These are phyloP conservation scores for Scaptomyza caliginosa DNA, from an alignment of 2,888 invertebrate species.

Conservation along the genomic window DNA sequence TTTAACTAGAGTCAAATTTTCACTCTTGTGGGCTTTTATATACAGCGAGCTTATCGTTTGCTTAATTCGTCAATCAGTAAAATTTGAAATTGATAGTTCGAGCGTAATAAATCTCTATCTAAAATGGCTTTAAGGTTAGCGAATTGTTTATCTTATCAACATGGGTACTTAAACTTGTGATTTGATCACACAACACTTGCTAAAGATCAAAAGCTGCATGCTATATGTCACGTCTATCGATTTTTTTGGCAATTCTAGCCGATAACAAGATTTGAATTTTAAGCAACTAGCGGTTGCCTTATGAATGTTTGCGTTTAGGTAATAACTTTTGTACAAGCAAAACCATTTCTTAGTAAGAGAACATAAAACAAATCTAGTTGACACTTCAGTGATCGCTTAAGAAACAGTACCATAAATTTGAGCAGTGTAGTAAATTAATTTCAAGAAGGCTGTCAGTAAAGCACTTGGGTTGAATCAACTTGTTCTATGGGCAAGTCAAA, in stretches of 20 bases:
- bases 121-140: constrained; percentile 11
- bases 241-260: neutral
- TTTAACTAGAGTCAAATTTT: constrained; percentile 41
- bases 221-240: neutral
- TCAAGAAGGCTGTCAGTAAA: neutral
- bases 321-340: too few relatives aligned
- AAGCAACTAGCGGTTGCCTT: neutral
- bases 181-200: neutral
- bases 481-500: neutral
- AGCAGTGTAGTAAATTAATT: constrained; percentile 1
- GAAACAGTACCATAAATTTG: too few relatives aligned
- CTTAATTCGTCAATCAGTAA: constrained; percentile 5
- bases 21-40: constrained; percentile 31
- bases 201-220: neutral
- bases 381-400: too few relatives aligned
- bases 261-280: constrained; percentile 2
- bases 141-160: constrained; percentile 37
- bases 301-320: too few relatives aligned
- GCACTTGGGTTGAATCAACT: neutral
- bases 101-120: constrained; percentile 25
- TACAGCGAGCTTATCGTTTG: constrained; percentile 1
- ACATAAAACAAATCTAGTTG: too few relatives aligned
- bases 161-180: neutral
- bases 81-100: constrained; percentile 20
- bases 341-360: too few relatives aligned